Evolutionary conservation across 1,140 invertebrate genomes (phyloP).

Genomic region (Cecropterus lyciades): DNA sequence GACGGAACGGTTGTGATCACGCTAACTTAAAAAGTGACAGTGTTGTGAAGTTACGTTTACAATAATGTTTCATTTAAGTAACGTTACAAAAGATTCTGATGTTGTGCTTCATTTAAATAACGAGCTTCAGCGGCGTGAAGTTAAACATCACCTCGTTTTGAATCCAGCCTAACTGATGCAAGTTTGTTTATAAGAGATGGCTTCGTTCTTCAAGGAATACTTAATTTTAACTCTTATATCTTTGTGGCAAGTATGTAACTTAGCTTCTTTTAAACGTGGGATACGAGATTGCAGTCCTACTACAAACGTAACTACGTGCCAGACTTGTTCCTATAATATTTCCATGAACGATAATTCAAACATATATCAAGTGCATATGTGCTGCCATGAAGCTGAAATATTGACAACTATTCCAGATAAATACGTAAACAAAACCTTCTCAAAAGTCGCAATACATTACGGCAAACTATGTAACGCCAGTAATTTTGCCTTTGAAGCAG

Average conservation of each 20-base stretch:
- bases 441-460: slow-evolving; percentile 56
- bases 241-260: slow-evolving; percentile 57
- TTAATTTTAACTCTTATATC: slow-evolving; percentile 66
- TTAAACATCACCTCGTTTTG: slow-evolving; percentile 60
- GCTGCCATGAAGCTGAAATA: slow-evolving; percentile 54
- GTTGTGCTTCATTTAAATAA: slow-evolving; percentile 48
- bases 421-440: slow-evolving; percentile 59
- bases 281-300: slow-evolving; percentile 48
- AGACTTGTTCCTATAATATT: slow-evolving; percentile 67
- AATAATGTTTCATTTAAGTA: slow-evolving; percentile 55
- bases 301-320: slow-evolving; percentile 47
- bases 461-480: slow-evolving; percentile 61
- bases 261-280: slow-evolving; percentile 59
- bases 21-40: slow-evolving; percentile 58
- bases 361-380: slow-evolving; percentile 50
- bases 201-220: slow-evolving; percentile 62
- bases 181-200: slow-evolving; percentile 57
- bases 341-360: slow-evolving; percentile 62
- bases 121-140: slow-evolving; percentile 50
- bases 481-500: slow-evolving; percentile 56
- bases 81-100: slow-evolving; percentile 45
- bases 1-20: slow-evolving; percentile 43
- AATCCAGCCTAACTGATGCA: slow-evolving; percentile 67
- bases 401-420: slow-evolving; percentile 44
- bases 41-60: slow-evolving; percentile 59